These are phyloP conservation scores for Drosophila conformis DNA, from an alignment of 2,888 invertebrate genomes.

Conservation along the genomic window DNA sequence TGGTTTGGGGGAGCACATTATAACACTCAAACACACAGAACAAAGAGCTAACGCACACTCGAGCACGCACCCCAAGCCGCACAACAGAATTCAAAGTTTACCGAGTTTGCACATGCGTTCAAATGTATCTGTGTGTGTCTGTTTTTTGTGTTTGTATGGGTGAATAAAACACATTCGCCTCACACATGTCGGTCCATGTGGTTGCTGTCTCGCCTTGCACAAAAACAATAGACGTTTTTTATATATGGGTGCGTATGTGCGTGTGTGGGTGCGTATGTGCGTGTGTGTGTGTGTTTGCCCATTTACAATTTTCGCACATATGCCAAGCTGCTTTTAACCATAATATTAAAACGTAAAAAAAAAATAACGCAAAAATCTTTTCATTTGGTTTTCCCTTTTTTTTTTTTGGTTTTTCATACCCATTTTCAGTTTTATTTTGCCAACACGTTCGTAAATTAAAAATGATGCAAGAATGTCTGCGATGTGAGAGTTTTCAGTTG, in stretches of 20 bases:
- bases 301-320: conserved; percentile 67
- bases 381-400: conserved; percentile 16
- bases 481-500: conserved; percentile 12
- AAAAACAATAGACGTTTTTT: conserved; percentile 57
- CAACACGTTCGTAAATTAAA: conserved; percentile 49
- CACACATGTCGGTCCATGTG: conserved; percentile 53
- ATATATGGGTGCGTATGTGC: conserved; percentile 21
- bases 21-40: conserved; percentile 15
- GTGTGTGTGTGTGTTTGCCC: conserved; percentile 19
- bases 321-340: conserved; percentile 65
- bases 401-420: not conserved
- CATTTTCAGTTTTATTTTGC: conserved; percentile 30
- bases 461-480: conserved; percentile 32
- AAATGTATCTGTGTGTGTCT: not conserved
- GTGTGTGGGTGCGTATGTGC: conserved; percentile 3
- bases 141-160: conserved; percentile 14
- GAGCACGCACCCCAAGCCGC: conserved; percentile 63
- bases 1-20: conserved; percentile 6
- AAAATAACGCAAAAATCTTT: conserved; percentile 56
- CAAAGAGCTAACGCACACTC: conserved; percentile 4
- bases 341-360: conserved; percentile 71
- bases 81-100: conserved; percentile 33
- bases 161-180: conserved; percentile 44
- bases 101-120: conserved; percentile 17
- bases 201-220: conserved; percentile 45